Evolutionary conservation across 1,140 invertebrate genomes (phyloP).

Genomic region (Trichogramma pretiosum): DNA sequence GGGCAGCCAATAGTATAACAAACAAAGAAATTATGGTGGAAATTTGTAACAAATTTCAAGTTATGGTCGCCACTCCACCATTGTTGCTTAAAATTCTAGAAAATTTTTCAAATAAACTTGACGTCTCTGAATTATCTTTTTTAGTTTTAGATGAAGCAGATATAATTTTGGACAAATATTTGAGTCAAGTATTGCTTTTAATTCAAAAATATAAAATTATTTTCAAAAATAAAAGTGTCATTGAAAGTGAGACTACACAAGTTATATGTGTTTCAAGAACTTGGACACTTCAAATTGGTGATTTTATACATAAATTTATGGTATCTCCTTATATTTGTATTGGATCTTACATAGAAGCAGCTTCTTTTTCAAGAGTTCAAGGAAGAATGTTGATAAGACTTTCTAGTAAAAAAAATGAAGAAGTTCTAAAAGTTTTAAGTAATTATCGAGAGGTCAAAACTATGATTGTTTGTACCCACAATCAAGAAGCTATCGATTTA

Average conservation of each 20-base stretch:
- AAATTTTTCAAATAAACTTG: constrained; percentile 23
- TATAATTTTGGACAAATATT: constrained; percentile 36
- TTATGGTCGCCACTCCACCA: constrained; percentile 38
- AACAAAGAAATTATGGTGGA: constrained; percentile 30
- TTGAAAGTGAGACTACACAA: constrained; percentile 27
- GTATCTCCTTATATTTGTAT: constrained; percentile 36
- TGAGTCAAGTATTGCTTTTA: constrained; percentile 22
- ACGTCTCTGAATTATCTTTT: constrained; percentile 30
- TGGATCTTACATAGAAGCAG: constrained; percentile 39
- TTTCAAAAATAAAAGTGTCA: constrained; percentile 18
- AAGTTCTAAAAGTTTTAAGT: constrained; percentile 21
- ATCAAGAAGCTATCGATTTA: constrained; percentile 29
- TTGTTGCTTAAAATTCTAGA: constrained; percentile 30
- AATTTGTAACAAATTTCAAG: constrained; percentile 39
- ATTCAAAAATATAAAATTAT: constrained; percentile 25
- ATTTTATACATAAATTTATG: constrained; percentile 24
- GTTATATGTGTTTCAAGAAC: constrained; percentile 28
- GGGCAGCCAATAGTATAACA: constrained; percentile 30
- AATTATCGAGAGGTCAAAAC: constrained; percentile 23
- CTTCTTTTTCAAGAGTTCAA: constrained; percentile 28
- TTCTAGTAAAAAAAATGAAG: constrained; percentile 23
- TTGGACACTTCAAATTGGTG: constrained; percentile 30
- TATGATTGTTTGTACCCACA: constrained; percentile 30
- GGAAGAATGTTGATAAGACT: constrained; percentile 22
- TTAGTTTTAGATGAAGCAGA: constrained; percentile 39